Evolutionary conservation across 2,113 vertebrate genomes (phyloP).

Genomic region (Daubentonia madagascariensis): DNA sequence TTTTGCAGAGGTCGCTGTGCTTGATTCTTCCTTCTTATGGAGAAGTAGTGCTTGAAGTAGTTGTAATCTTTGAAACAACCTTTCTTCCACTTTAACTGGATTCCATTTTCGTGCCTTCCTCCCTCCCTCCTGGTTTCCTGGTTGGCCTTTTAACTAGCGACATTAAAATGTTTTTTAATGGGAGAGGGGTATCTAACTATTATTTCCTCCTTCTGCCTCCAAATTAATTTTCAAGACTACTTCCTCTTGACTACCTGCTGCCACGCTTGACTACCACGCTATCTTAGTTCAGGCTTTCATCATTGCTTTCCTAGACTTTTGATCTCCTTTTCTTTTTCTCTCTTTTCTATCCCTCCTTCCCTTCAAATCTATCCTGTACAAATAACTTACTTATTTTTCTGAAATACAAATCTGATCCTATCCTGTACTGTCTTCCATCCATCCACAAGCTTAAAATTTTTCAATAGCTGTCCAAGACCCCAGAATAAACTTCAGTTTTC

Average conservation of each 20-base stretch:
- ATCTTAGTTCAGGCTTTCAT: background rate
- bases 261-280: no score
- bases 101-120: background rate
- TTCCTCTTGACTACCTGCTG: background rate
- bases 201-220: background rate
- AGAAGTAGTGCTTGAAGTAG: conserved; percentile 2
- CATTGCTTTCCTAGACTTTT: background rate
- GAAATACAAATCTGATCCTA: background rate
- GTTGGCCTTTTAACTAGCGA: conserved; percentile 1
- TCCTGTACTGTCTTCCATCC: background rate
- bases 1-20: conserved; percentile 26
- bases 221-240: background rate
- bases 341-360: background rate
- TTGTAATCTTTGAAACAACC: conserved; percentile 13
- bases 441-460: background rate
- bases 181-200: background rate
- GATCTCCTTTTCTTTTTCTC: background rate
- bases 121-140: background rate
- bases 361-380: background rate
- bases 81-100: conserved; percentile 22
- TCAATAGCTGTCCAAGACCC: background rate
- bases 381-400: conserved; percentile 24
- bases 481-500: background rate
- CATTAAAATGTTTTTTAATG: background rate
- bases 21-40: conserved; percentile 8